Percentiles rank a stretch among this genome's conserved stretches.
phyloP scores from a whole-genome alignment of 2,888 invertebrate species.

The Dugesia japonica region DNA sequence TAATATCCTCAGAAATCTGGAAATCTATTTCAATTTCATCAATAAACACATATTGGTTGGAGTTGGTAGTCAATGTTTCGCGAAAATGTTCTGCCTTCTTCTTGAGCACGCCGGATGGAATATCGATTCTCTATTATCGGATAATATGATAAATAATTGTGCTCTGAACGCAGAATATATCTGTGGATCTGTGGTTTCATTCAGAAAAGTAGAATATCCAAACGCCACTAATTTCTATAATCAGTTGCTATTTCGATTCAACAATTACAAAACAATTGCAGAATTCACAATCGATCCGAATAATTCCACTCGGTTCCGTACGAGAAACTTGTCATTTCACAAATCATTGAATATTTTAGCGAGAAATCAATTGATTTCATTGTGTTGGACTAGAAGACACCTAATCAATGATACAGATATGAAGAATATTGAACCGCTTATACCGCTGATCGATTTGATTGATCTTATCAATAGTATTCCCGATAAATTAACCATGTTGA shows the following conservation, averaged over 20 bases:
- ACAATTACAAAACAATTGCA: background rate
- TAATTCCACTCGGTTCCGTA: background rate
- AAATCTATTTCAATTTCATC: conserved; percentile 4
- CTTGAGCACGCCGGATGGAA: background rate
- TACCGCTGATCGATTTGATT: background rate
- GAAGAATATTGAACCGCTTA: background rate
- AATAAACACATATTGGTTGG: conserved; percentile 1
- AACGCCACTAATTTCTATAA: background rate
- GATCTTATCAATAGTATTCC: background rate
- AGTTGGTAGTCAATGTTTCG: conserved; percentile 2
- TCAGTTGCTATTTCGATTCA: background rate
- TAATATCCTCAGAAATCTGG: background rate
- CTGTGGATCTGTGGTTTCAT: background rate
- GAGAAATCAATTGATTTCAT: background rate
- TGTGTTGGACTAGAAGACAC: background rate
- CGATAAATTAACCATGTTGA: background rate
- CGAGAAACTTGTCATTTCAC: background rate
- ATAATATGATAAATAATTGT: background rate
- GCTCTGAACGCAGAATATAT: background rate
- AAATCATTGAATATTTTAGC: background rate
- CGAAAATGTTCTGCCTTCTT: background rate
- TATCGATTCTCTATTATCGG: background rate
- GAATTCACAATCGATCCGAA: background rate
- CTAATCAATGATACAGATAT: too few relatives aligned
- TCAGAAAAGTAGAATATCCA: background rate